A percentile compares a stretch with the other conserved stretches of the same genome.
These are phyloP conservation scores for Cavia aperea DNA, from an alignment of 2,113 vertebrate species.

Conservation along the genomic window DNA sequence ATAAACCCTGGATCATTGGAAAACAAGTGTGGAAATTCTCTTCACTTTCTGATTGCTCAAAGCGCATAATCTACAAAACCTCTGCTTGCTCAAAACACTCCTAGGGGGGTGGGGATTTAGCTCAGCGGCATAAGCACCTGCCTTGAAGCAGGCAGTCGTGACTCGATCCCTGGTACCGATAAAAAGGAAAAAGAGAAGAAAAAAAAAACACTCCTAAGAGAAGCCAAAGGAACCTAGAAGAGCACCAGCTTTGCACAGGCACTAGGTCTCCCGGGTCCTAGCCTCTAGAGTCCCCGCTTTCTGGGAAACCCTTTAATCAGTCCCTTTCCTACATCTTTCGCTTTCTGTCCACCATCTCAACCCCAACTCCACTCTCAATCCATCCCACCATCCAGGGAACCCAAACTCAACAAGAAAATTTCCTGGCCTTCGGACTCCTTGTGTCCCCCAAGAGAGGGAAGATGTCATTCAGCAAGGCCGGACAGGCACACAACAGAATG, in stretches of 20 bases:
- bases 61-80: background rate
- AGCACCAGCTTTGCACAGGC: background rate
- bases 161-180: too few species aligned
- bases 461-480: background rate
- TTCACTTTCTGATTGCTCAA: background rate
- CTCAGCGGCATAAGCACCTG: too few species aligned
- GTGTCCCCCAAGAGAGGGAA: background rate
- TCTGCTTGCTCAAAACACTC: conserved; percentile 8
- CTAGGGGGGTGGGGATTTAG: too few species aligned
- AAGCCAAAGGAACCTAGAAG: background rate
- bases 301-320: background rate
- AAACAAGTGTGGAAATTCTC: background rate
- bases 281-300: background rate
- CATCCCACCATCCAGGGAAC: background rate
- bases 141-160: too few species aligned
- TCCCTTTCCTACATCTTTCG: background rate
- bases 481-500: background rate
- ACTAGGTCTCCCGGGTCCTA: background rate
- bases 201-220: background rate
- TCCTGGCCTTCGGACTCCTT: background rate
- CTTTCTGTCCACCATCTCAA: background rate
- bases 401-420: background rate
- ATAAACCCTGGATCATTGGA: background rate
- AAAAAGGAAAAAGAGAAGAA: too few species aligned
- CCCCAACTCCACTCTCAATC: background rate